These are phyloP conservation scores for Holacanthella duospinosa DNA, from an alignment of 2,888 invertebrate genomes.

Conservation along the genomic window DNA sequence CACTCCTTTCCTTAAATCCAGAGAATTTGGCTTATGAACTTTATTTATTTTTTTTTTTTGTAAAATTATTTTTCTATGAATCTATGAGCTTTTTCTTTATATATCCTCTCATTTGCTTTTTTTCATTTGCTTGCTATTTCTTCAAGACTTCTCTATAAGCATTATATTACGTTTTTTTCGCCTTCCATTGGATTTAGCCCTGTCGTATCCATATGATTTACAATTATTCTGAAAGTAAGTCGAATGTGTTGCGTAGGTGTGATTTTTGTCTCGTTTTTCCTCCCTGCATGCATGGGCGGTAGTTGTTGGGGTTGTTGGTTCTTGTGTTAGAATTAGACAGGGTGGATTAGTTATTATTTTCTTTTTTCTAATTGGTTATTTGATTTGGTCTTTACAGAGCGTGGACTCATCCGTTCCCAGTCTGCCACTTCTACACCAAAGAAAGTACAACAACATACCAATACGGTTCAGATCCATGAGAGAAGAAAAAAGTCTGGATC, in stretches of 20 bases:
- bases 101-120: slow-evolving; percentile 4
- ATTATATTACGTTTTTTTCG: no score
- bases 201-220: no score
- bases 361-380: neutral
- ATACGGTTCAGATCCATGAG: slow-evolving; percentile 31
- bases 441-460: slow-evolving; percentile 8
- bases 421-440: slow-evolving; percentile 37
- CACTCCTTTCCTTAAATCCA: neutral
- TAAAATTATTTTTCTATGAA: slow-evolving; percentile 4
- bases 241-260: no score
- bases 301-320: no score
- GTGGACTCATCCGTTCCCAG: slow-evolving; percentile 33
- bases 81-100: slow-evolving; percentile 1
- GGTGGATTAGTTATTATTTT: neutral
- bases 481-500: slow-evolving; percentile 30
- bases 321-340: no score
- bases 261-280: no score
- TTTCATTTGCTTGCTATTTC: no score
- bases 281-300: no score
- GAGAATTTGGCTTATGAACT: neutral
- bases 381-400: no score
- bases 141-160: no score
- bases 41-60: slow-evolving; percentile 9
- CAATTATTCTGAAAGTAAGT: no score
- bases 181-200: no score